Evolutionary conservation across 2,888 invertebrate genomes (phyloP), one percentile per base, ranked within the genome.

Genomic region (Timandra comae): DNA sequence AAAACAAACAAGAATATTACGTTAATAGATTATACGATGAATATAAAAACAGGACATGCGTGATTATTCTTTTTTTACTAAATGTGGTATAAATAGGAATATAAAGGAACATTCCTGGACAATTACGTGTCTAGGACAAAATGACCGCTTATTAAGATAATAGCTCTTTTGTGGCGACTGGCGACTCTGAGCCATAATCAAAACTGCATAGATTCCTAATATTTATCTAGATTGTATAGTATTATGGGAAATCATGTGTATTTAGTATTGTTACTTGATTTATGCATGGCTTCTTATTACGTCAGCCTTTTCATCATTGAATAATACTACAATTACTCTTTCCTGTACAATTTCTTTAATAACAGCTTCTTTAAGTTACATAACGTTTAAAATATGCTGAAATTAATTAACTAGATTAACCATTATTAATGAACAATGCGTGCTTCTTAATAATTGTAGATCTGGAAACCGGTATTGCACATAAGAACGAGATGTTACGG

Each of bases 131-230:
- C 59, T 58, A 68, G 65, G 71, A 73, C 71, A 64, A 72, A 77
- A 78, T 72, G 58, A 61, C 59, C 56, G 61, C 63, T 67, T 72
- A 79, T 81, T 78, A 79, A 66, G 70, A 67, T 81, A 79, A 81
- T 78, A 44, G 62, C 43, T 33, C 37, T 32, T 42, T 43, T 49
- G 55, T 47, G 41, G 46, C 41, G 56, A 38, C 35, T 43, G 53
- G 49, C 44, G 45, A 41, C 42, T 50, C 51, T n/a, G n/a, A n/a
- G n/a, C n/a, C n/a, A n/a, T 49, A 57, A 63, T 63, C 57, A 58
- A 57, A 63, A 49, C 50, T 46, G 47, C 47, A 52, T 52, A 56
- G 63, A 67, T 70, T 73, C 74, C 75, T 68, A 69, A 70, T 61
- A 52, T 49, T 43, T 32, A 41, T 43, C 41, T 35, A n/a, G n/a